phyloP scores from a whole-genome alignment of 1,140 invertebrate genomes.

The Cydia fagiglandana region DNA sequence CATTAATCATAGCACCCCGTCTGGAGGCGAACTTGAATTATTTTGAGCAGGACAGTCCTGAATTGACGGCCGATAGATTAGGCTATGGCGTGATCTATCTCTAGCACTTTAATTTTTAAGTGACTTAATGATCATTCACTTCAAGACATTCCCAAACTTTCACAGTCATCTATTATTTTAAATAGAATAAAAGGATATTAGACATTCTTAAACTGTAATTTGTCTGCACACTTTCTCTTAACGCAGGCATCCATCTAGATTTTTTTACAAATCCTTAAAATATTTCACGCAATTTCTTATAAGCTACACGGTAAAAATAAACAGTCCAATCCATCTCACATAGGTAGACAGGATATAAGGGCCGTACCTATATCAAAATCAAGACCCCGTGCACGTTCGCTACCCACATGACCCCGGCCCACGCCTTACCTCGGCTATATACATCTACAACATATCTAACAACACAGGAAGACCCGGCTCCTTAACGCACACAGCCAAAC shows the following conservation, averaged over 20 bases:
- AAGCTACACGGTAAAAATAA: conserved; percentile 54
- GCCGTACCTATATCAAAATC: conserved; percentile 72
- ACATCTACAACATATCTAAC: conserved; percentile 24
- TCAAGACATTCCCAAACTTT: too few species aligned
- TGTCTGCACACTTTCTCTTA: neutral
- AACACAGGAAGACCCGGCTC: conserved; percentile 58
- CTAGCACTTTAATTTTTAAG: neutral
- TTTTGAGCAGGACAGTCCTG: conserved; percentile 65
- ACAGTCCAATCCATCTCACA: conserved; percentile 58
- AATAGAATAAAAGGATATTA: too few species aligned
- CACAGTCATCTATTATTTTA: too few species aligned
- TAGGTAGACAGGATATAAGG: conserved; percentile 53
- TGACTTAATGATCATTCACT: neutral
- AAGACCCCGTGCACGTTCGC: conserved; percentile 63
- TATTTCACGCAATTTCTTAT: conserved; percentile 33
- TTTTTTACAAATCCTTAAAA: conserved; percentile 31
- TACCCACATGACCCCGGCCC: conserved; percentile 51
- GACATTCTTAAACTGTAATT: neutral
- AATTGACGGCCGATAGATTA: conserved; percentile 47
- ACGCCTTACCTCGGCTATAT: conserved; percentile 50
- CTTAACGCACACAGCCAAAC: conserved; percentile 62
- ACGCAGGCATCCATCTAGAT: neutral
- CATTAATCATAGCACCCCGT: conserved; percentile 74
- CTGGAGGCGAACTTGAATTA: conserved; percentile 74
- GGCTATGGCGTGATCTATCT: neutral